These are phyloP conservation scores for Columba livia DNA, from an alignment of 2,113 vertebrate genomes.

Conservation along the genomic window DNA sequence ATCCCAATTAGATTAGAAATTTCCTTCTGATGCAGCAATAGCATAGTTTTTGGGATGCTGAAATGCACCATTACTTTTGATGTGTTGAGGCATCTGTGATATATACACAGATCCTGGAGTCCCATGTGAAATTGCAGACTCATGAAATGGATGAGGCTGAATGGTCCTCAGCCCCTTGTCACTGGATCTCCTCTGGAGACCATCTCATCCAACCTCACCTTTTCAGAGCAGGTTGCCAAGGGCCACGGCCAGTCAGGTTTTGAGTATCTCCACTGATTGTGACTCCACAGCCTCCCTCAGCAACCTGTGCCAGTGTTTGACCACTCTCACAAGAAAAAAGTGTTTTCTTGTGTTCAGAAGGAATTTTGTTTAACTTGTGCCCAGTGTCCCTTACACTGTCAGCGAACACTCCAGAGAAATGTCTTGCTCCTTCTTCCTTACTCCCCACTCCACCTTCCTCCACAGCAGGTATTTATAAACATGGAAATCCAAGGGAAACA, in stretches of 20 bases:
- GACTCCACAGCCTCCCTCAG: neutral
- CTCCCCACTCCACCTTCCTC: rapidly evolving
- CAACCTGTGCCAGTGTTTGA: neutral
- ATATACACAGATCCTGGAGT: neutral
- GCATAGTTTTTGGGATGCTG: neutral
- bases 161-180: neutral
- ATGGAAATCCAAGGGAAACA: neutral
- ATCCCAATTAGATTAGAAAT: neutral
- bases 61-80: neutral
- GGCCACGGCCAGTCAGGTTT: neutral
- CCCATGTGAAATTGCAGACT: neutral
- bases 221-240: neutral
- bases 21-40: neutral
- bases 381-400: neutral
- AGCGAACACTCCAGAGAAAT: neutral
- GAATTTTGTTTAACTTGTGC: neutral
- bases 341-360: neutral
- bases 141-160: neutral
- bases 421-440: neutral
- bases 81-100: neutral
- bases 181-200: neutral
- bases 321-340: neutral
- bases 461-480: neutral
- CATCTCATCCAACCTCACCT: neutral
- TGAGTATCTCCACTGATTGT: neutral